Evolutionary conservation across 2,888 invertebrate species (phyloP).

Genomic region (Macaria liturata): DNA sequence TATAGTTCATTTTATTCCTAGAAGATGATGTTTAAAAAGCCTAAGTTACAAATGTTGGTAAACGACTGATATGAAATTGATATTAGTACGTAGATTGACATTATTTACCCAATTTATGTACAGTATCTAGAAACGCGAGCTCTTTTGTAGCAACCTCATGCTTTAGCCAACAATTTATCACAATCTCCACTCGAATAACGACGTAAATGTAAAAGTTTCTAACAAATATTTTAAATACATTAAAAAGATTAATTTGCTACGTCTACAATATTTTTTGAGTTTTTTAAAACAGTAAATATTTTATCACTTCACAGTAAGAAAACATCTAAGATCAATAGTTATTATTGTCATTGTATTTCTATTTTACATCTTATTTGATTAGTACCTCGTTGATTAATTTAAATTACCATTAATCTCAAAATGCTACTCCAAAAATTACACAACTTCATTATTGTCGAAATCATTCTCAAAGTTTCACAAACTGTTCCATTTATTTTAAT

Average conservation of each 20-base stretch:
- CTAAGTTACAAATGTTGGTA: constrained; percentile 48
- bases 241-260: too few relatives aligned
- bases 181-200: constrained; percentile 47
- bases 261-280: too few relatives aligned
- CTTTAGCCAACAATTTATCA: constrained; percentile 54
- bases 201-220: constrained; percentile 8
- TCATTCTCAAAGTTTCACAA: too few relatives aligned
- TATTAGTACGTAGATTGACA: constrained; percentile 75
- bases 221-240: constrained; percentile 1
- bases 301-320: constrained; percentile 1
- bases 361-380: too few relatives aligned
- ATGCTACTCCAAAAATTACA: too few relatives aligned
- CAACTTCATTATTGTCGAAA: too few relatives aligned
- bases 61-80: constrained; percentile 78
- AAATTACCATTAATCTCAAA: too few relatives aligned
- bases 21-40: constrained; percentile 31
- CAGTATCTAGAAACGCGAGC: constrained; percentile 42
- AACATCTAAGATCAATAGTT: not conserved
- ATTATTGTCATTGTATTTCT: constrained; percentile 2
- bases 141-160: constrained; percentile 39
- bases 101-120: constrained; percentile 68
- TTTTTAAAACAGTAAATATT: too few relatives aligned
- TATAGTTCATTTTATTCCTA: constrained; percentile 17
- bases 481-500: too few relatives aligned
- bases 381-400: too few relatives aligned